Conservation (phyloP, 2,113 vertebrate species). For the Oreochromis tanganicae region DNA sequence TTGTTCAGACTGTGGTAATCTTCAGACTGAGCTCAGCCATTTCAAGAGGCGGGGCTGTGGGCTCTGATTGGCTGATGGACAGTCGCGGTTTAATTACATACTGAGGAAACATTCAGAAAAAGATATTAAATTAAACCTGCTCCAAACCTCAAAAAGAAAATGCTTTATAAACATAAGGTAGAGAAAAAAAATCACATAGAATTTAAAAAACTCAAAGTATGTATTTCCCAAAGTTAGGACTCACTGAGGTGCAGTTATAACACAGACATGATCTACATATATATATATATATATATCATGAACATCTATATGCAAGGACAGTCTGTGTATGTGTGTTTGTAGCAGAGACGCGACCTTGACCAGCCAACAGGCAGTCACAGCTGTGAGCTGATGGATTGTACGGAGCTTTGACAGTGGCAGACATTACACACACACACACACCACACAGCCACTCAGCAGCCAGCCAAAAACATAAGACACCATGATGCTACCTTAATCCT, state of each 20-base stretch:
- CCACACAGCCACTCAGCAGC: neutral
- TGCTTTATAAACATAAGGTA: neutral
- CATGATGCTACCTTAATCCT: neutral
- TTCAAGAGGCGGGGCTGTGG: neutral
- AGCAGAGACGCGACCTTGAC: conserved; percentile 29
- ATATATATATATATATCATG: neutral
- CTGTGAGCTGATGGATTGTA: conserved; percentile 48
- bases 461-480: neutral
- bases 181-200: neutral
- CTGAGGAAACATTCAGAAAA: neutral
- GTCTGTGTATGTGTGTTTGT: neutral
- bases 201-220: neutral
- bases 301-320: neutral
- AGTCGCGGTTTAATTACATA: neutral
- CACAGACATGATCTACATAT: neutral
- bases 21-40: neutral
- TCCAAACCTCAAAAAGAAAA: neutral
- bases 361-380: conserved; percentile 28
- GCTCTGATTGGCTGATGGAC: neutral
- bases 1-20: conserved; percentile 18
- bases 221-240: neutral
- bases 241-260: neutral
- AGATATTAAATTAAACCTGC: neutral
- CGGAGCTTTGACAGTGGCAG: conserved; percentile 2
- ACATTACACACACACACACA: neutral